phyloP scores from a whole-genome alignment of 1,140 invertebrate species.

The Drosophila sucinea region DNA sequence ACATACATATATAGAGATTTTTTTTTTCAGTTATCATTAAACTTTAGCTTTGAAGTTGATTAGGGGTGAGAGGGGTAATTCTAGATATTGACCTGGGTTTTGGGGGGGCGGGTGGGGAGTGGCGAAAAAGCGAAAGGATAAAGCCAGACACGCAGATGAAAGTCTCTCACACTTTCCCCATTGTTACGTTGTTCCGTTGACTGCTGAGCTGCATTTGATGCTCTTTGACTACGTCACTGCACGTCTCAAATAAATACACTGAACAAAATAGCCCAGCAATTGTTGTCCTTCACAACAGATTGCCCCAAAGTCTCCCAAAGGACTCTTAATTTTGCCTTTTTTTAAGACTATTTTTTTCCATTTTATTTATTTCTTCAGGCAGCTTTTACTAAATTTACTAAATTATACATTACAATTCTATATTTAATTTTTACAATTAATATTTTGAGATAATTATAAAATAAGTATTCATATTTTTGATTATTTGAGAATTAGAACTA shows the following conservation, averaged over 20 bases:
- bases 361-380: no score
- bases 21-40: constrained; percentile 73
- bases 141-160: constrained; percentile 51
- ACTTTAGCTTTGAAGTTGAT: constrained; percentile 71
- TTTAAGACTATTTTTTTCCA: no score
- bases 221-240: constrained; percentile 77
- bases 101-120: neutral
- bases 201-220: constrained; percentile 68
- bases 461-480: no score
- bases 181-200: constrained; percentile 49
- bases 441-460: no score
- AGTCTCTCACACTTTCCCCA: constrained; percentile 36
- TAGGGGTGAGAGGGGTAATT: neutral
- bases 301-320: no score
- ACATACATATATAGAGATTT: constrained; percentile 31
- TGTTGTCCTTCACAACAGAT: no score
- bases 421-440: no score
- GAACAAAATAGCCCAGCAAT: neutral
- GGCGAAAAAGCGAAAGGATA: constrained; percentile 75
- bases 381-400: no score
- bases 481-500: no score
- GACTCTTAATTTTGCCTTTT: no score
- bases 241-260: constrained; percentile 51
- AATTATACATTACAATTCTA: no score
- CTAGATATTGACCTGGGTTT: no score